Base-by-base conservation (phyloP, 1,140 invertebrate genomes). In the Drosophila hydei region DNA sequence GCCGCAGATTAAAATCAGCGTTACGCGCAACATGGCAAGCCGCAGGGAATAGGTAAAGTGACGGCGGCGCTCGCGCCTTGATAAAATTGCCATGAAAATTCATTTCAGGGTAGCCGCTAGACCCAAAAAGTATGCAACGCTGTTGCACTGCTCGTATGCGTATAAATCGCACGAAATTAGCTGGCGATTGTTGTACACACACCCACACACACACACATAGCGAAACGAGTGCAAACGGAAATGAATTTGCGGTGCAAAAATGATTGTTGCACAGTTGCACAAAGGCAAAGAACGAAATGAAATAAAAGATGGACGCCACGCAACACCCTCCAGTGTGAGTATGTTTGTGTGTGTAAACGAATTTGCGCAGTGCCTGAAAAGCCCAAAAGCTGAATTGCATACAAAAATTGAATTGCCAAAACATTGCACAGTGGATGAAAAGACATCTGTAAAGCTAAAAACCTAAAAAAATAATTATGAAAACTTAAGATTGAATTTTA, bases 241-340 rank as follows among this genome's bases (percentile, higher is more conserved):
- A 87, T 87, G 75, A 87, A 87, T 88, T 87, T 77, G 74, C 68
- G 83, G 78, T 74, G 78, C 83, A 78, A 87, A 72, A 88, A 81
- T 81, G 83, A 88, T 87, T 87, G 83, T 88, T 87, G 68, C 71
- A 70, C 69, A 74, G 77, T 85, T 85, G 69, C 71, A 87, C 81
- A 87, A 88, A 78, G 78, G 67, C 77, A 48, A 51, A 61, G 69
- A 43, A 64, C 36, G 58, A 62, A 79, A 62, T 61, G 58, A 71
- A 80, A 85, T 85, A 69, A 77, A 73, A 72, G 71, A 81, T 68
- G 74, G 36, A 71, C 48, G 68, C 43, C 14, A 61, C 42, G 38
- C 19, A 48, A 14, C 11, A 14, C 8, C 25, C 16, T 25, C 36
- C 6, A 11, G 23, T 43, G 36, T 9, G 16, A 23, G 33, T 51